These are phyloP conservation scores for Reticulitermes speratus DNA, from an alignment of 1,140 invertebrate species.

Conservation along the genomic window DNA sequence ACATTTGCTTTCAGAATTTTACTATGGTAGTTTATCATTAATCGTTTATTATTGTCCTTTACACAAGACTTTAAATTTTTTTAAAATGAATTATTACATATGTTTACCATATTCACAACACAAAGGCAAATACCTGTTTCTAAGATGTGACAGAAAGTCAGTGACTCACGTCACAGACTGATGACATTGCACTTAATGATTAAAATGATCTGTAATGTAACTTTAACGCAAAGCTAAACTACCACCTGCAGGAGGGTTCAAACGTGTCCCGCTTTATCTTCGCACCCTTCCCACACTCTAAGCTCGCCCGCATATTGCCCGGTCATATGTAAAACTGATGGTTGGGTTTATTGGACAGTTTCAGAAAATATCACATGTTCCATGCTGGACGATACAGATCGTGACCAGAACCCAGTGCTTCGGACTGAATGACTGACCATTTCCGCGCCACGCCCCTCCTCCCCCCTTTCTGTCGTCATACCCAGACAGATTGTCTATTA, in stretches of 20 bases:
- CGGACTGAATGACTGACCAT: neutral
- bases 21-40: no score
- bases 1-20: no score
- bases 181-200: no score
- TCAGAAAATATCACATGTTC: neutral
- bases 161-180: no score
- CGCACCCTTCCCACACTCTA: neutral
- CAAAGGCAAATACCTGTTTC: no score
- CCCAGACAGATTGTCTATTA: neutral
- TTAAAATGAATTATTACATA: no score
- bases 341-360: constrained; percentile 2
- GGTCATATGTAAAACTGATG: neutral
- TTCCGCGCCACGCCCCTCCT: neutral
- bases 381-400: neutral
- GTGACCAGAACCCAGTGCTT: neutral
- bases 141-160: no score
- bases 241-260: neutral
- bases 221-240: neutral
- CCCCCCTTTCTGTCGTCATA: neutral
- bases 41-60: no score
- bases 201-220: neutral
- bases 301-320: neutral
- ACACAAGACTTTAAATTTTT: no score
- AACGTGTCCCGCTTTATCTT: neutral
- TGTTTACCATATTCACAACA: no score